Evolutionary conservation across 2,797 vertebrate species (phyloP).

Genomic region (Hybognathus amarus): DNA sequence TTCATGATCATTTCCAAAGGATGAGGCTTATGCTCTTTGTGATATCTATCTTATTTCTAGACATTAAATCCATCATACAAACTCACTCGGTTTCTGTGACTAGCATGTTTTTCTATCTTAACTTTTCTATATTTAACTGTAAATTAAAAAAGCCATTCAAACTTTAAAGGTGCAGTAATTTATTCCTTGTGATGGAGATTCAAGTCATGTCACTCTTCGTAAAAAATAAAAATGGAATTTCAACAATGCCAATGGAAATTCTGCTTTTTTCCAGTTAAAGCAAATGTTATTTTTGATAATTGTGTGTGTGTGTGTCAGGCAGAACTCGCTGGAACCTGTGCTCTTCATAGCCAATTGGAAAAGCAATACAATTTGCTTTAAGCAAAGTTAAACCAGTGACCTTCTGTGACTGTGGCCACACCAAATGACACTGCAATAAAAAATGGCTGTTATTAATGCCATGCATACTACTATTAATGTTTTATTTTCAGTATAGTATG

Average conservation of each 20-base stretch:
- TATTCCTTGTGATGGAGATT: not conserved
- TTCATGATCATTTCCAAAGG: not conserved
- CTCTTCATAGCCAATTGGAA: not conserved
- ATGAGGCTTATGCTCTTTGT: not conserved
- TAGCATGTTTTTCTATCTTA: not conserved
- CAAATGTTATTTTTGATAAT: not conserved
- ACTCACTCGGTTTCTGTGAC: not conserved
- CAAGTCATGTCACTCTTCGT: not conserved
- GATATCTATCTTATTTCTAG: not conserved
- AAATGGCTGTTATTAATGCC: not conserved
- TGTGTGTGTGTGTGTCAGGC: not conserved
- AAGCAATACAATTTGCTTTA: not conserved
- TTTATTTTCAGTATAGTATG: not conserved
- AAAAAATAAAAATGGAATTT: not conserved
- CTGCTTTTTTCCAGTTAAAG: not conserved
- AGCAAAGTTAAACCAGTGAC: not conserved
- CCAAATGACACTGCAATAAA: not conserved
- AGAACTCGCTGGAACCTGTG: not conserved
- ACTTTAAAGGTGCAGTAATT: not conserved
- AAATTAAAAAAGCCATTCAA: not conserved
- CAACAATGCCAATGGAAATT: not conserved
- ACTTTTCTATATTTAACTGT: not conserved
- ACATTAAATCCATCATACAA: not conserved
- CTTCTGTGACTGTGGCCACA: not conserved
- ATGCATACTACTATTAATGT: not conserved